Base-by-base conservation (phyloP, 1,140 invertebrate species). In the Philotrypesis tridentata region DNA sequence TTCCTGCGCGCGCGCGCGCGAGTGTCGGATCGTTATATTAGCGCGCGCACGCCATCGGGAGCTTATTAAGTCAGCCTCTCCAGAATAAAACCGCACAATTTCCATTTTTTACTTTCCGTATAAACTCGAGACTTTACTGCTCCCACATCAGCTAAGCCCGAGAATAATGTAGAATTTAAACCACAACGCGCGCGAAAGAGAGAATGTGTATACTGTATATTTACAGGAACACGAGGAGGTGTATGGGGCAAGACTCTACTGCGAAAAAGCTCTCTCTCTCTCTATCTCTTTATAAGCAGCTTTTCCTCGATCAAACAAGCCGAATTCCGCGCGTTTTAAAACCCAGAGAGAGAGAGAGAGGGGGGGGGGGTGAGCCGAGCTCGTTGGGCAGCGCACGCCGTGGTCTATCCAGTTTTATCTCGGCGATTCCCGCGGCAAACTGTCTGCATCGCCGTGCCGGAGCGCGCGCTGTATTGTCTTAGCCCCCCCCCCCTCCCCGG, bases 341-440 rank as follows among this genome's bases (percentile, higher is more conserved):
- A 74, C n/a, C n/a, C n/a, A n/a, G n/a, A n/a, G n/a, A n/a, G n/a
- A n/a, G n/a, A n/a, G n/a, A n/a, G 21, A 63, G 17, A 21, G 31
- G 27, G 40, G 12, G 4, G 5, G 67, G 1, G 67, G 8, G 21
- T 37, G 31, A 70, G 14, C 31, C 17, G 7, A 48, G 73, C 80
- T 76, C 48, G 29, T 76, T 76, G 55, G 27, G 48, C 29, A 17
- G 9, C 27, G 29, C 25, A 60, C 29, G n/a, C 33, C 55, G n/a
- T 29, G 61, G 40, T 70, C 72, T 65, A 75, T 75, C 73, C 73
- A 63, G 63, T 82, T 76, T 82, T 76, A 76, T 82, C 73, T 70
- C n/a, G 43, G 31, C 80, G 80, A 76, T 76, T 70, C 67, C 43
- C 63, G 48, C 27, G 70, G 65, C 72, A 75, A 75, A 77, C 73